Percentiles rank a stretch among this genome's conserved stretches.
Conservation (phyloP, 2,113 vertebrate genomes). For the Callocephalon fimbriatum region DNA sequence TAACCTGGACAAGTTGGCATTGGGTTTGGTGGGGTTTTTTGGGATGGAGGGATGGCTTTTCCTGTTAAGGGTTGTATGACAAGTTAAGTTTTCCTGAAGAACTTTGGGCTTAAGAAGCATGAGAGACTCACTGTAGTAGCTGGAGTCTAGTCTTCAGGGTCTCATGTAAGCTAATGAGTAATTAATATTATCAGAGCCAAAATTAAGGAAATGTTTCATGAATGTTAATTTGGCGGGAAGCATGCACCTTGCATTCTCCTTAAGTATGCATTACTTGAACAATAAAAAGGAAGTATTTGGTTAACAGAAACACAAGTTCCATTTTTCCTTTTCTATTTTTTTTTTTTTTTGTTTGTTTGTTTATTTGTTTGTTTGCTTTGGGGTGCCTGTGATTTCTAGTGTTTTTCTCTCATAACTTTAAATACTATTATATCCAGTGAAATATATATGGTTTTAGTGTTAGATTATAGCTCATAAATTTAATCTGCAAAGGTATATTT, state of each 20-base stretch:
- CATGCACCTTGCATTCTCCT: not conserved
- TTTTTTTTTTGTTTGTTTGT: not conserved
- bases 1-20: not conserved
- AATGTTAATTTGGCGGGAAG: not conserved
- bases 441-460: not conserved
- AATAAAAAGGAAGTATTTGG: not conserved
- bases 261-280: not conserved
- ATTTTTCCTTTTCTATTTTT: rapidly evolving
- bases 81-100: not conserved
- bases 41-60: not conserved
- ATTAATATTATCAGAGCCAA: not conserved
- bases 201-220: not conserved
- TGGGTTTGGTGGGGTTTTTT: not conserved
- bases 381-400: not conserved
- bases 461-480: not conserved
- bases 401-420: not conserved
- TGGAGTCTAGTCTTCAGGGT: not conserved
- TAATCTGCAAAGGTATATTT: not conserved
- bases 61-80: not conserved
- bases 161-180: not conserved
- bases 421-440: not conserved
- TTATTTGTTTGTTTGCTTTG: too few relatives aligned
- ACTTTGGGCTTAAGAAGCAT: not conserved
- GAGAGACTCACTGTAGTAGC: not conserved
- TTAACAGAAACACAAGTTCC: not conserved